Percentiles rank a stretch among this genome's conserved stretches.
These are phyloP conservation scores for Verasper variegatus DNA, from an alignment of 2,113 vertebrate species.

Conservation along the genomic window DNA sequence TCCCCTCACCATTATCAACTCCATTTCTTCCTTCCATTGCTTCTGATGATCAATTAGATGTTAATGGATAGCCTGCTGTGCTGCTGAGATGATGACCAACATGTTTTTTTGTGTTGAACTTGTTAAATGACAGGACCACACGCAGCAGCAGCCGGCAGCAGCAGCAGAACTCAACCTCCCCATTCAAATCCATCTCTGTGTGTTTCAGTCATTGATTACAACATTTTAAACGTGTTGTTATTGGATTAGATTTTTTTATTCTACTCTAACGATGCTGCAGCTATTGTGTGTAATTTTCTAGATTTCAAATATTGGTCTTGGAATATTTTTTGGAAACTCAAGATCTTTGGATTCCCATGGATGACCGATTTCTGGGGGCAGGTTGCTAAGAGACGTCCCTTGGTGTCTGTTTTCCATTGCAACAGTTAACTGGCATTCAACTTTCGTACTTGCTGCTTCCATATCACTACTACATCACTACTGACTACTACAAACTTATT, in stretches of 20 bases:
- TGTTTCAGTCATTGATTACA: slow-evolving; percentile 66
- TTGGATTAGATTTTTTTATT: background rate
- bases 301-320: background rate
- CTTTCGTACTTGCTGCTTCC: too few relatives aligned
- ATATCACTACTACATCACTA: too few relatives aligned
- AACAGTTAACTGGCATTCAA: background rate
- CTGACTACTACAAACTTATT: too few relatives aligned
- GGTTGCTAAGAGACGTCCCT: slow-evolving; percentile 3
- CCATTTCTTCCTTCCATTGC: slow-evolving; percentile 80
- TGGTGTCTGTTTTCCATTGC: background rate
- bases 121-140: slow-evolving; percentile 71
- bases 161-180: slow-evolving; percentile 43
- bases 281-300: background rate
- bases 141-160: slow-evolving; percentile 47
- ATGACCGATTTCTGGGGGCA: background rate
- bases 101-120: slow-evolving; percentile 70
- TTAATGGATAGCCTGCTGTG: slow-evolving; percentile 83
- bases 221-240: slow-evolving; percentile 30
- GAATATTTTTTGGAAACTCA: too few relatives aligned
- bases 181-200: slow-evolving; percentile 33
- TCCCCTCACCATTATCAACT: slow-evolving; percentile 81
- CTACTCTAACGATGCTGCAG: background rate
- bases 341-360: too few relatives aligned
- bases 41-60: slow-evolving; percentile 84
- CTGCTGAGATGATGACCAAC: slow-evolving; percentile 74